Base-by-base conservation (phyloP, 2,797 vertebrate genomes). In the Trachops cirrhosus region DNA sequence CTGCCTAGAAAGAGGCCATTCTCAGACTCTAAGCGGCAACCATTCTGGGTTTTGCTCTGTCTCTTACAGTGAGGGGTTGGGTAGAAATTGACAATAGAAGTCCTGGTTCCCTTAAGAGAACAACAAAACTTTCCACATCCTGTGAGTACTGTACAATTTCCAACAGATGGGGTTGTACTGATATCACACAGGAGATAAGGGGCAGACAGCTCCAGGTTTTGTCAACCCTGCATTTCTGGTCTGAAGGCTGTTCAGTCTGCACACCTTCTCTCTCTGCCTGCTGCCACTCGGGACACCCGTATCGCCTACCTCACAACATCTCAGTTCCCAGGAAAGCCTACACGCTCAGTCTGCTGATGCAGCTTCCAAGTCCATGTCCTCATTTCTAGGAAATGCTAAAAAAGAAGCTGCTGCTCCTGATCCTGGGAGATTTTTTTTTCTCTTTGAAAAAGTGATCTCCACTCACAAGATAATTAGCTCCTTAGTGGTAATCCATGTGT, bases 381-480 rank as follows among this genome's bases (percentile, higher is more conserved):
- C 0, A 1, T 39, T 94, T 74, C 85, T 34, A 82, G 77, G 64
- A 95, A 95, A 83, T 57, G 18, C 79, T 84, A 19, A 71, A n/a
- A 75, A 84, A 70, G n/a, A 24, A 21, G 7, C 44, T 46, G 41
- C 64, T 26, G 7, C 52, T 94, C 34, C 15, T 34, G 3, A 50
- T 44, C 48, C 85, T 64, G 32, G 12, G 41, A 90, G 70, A 67
- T 46, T 29, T 86, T 83, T 71, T 44, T 54, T 62, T 67, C 37
- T 82, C 57, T 64, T 24, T 94, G 87, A 73, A 96, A 93, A 91
- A 67, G 87, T 78, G 46, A 97, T 93, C 84, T 57, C 59, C 48
- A 46, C 62, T 96, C 77, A 87, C 34, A 71, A 70, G 83, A 89
- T 96, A 96, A 96, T 95, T 92, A 83, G 26, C 62, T 94, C 41